Percentiles rank a stretch among this genome's conserved stretches.
Evolutionary conservation across 2,113 vertebrate genomes (phyloP).

Genomic region (Rhinolophus sinicus): DNA sequence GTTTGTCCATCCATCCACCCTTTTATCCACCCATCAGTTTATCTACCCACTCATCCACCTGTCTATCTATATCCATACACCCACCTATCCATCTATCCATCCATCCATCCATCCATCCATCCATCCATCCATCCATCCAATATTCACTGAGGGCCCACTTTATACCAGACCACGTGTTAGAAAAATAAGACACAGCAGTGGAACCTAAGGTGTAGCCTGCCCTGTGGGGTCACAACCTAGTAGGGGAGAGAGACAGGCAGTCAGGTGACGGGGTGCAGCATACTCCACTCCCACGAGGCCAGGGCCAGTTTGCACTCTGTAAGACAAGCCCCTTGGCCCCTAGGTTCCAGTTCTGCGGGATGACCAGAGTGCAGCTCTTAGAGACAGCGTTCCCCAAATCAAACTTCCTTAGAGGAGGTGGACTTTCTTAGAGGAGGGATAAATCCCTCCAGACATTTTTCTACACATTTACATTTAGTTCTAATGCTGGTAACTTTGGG

Average conservation of each 20-base stretch:
- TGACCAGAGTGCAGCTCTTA: neutral
- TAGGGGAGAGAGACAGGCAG: neutral
- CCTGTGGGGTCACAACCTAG: neutral
- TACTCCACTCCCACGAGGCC: neutral
- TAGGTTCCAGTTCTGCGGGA: neutral
- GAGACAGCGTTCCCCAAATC: neutral
- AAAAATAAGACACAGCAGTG: neutral
- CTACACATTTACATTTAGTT: neutral
- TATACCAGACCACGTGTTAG: neutral
- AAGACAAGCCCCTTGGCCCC: neutral
- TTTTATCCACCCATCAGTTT: no score
- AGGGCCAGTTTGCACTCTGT: neutral
- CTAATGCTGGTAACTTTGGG: accelerated
- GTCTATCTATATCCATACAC: neutral
- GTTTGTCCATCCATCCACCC: neutral
- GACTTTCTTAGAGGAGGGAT: neutral
- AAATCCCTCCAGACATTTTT: neutral
- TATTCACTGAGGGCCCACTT: neutral
- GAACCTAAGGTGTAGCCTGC: neutral
- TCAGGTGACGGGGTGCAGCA: accelerated
- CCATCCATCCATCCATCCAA: neutral
- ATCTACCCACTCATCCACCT: no score
- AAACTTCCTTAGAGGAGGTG: neutral
- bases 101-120: neutral
- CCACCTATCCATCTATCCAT: neutral